These are phyloP conservation scores for Hepsetus odoe DNA, from an alignment of 2,113 vertebrate genomes.

Conservation along the genomic window DNA sequence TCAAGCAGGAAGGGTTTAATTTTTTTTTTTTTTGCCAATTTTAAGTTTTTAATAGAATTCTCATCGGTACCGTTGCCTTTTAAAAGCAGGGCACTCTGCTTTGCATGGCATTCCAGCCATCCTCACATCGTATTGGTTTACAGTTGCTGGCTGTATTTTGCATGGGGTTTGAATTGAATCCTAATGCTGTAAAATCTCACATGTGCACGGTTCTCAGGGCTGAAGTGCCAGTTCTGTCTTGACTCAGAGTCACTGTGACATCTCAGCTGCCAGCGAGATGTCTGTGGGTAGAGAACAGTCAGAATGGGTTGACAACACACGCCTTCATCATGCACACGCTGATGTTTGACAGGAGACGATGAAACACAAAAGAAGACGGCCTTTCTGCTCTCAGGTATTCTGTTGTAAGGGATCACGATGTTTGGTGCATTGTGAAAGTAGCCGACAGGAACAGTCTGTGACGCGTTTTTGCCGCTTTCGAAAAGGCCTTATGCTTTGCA, in stretches of 20 bases:
- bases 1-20: not conserved
- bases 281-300: constrained; percentile 14
- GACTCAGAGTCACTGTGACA: constrained; percentile 40
- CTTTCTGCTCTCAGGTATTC: not conserved
- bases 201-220: not conserved
- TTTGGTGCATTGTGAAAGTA: not conserved
- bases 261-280: constrained; percentile 9
- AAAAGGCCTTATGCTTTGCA: not conserved
- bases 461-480: not conserved
- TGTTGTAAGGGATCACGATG: not conserved
- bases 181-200: not conserved
- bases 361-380: not conserved
- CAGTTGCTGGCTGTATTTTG: not conserved
- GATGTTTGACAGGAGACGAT: not conserved
- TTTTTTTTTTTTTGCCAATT: not conserved
- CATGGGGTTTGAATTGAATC: not conserved
- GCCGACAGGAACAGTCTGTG: not conserved
- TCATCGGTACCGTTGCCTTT: not conserved
- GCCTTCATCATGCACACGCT: not conserved
- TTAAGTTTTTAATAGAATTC: not conserved
- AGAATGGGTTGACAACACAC: constrained; percentile 6
- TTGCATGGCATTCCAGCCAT: not conserved
- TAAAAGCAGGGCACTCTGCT: not conserved
- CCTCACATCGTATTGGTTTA: not conserved
- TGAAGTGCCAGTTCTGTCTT: constrained; percentile 6